A percentile compares a stretch with the other conserved stretches of the same genome.
These are phyloP conservation scores for Tragopan temminckii DNA, from an alignment of 2,797 vertebrate genomes.

Conservation along the genomic window DNA sequence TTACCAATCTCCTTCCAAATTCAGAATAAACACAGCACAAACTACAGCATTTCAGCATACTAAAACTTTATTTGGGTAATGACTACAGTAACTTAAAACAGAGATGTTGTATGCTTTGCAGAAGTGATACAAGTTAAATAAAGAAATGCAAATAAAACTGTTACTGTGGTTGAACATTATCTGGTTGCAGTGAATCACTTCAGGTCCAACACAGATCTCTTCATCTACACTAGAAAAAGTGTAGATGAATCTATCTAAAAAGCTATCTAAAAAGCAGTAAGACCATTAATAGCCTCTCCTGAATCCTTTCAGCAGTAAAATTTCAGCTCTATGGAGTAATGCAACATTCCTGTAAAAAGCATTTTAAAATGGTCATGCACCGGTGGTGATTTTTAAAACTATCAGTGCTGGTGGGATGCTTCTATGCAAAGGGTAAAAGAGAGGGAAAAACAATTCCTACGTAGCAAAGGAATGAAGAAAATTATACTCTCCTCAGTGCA, in stretches of 20 bases:
- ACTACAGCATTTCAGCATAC: not conserved
- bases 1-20: not conserved
- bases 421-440: not conserved
- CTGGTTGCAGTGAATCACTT: not conserved
- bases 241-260: too few relatives aligned
- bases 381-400: not conserved
- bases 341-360: not conserved
- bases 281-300: not conserved
- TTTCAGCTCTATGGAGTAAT: not conserved
- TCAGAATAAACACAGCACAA: not conserved
- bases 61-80: not conserved
- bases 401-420: not conserved
- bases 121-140: not conserved
- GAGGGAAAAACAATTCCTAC: not conserved
- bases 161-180: not conserved
- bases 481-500: not conserved
- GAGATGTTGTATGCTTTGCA: not conserved
- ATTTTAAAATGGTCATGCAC: not conserved
- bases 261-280: not conserved
- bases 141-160: not conserved
- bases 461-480: not conserved
- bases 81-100: not conserved
- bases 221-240: not conserved
- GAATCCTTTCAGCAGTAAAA: not conserved
- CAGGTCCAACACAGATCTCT: not conserved